Evolutionary conservation across 2,797 vertebrate species (phyloP).

Genomic region (Peromyscus eremicus): DNA sequence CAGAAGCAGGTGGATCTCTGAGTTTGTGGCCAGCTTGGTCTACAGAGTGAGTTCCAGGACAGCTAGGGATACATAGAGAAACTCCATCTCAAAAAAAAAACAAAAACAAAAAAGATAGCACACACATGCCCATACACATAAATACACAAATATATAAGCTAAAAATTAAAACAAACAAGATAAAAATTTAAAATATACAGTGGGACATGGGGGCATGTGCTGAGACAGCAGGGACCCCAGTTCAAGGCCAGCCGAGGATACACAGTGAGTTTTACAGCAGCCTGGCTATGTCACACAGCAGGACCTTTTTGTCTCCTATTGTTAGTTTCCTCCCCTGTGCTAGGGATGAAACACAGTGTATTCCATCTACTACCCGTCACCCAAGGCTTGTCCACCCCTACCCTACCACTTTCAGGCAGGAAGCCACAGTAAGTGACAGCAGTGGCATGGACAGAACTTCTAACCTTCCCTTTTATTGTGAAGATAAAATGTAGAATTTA

Average conservation of each 20-base stretch:
- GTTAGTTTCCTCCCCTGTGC: too few species aligned
- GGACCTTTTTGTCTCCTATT: not conserved
- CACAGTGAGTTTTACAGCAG: not conserved
- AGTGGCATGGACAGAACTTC: not conserved
- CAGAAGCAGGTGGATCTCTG: not conserved
- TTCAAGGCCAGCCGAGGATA: not conserved
- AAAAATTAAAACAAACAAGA: not conserved
- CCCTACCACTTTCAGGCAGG: not conserved
- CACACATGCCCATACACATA: not conserved
- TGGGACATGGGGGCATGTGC: too few species aligned
- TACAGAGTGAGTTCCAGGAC: not conserved
- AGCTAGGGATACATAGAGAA: not conserved
- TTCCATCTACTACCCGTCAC: not conserved
- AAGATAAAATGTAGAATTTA: not conserved
- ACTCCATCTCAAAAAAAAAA: not conserved
- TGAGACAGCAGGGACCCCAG: not conserved
- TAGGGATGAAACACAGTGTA: not conserved
- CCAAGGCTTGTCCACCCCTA: not conserved
- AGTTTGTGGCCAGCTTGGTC: not conserved
- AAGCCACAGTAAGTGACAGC: not conserved
- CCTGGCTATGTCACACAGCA: too few species aligned
- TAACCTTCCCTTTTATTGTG: not conserved
- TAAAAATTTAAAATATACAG: not conserved
- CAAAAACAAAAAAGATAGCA: too few species aligned
- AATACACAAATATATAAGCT: not conserved